These are phyloP conservation scores for Dendrolimus punctatus DNA, from an alignment of 1,140 invertebrate species.

Conservation along the genomic window DNA sequence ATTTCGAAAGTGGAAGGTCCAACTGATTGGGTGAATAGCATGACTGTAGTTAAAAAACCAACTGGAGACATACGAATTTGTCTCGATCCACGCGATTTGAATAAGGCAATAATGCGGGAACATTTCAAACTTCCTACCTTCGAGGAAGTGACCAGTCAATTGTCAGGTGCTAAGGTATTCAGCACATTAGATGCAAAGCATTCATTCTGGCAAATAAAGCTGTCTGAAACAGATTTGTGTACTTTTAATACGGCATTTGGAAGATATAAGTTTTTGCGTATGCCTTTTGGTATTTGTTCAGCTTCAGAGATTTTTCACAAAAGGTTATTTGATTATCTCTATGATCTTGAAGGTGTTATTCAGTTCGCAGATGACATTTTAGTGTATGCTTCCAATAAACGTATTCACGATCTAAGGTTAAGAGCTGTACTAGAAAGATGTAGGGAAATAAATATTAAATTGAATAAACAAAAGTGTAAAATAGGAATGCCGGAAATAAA, in stretches of 20 bases:
- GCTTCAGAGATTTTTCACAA: conserved; percentile 11
- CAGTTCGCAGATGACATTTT: conserved; percentile 17
- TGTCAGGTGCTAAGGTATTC: conserved; percentile 53
- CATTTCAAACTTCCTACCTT: conserved; percentile 52
- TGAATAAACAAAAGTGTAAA: conserved; percentile 18
- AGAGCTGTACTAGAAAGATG: conserved; percentile 8
- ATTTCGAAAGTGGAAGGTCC: conserved; percentile 21
- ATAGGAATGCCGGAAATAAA: conserved; percentile 13
- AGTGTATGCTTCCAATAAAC: conserved; percentile 7
- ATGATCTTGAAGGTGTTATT: conserved; percentile 14
- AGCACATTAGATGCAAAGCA: conserved; percentile 59
- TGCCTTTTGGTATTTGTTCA: conserved; percentile 17
- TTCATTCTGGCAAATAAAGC: conserved; percentile 37
- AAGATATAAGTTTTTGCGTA: conserved; percentile 17
- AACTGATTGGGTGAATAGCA: conserved; percentile 62
- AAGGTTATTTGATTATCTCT: conserved; percentile 8
- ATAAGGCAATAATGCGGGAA: conserved; percentile 54
- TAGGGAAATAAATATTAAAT: conserved; percentile 14
- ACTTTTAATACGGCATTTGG: conserved; percentile 31
- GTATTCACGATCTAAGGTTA: conserved; percentile 9
- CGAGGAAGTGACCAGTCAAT: conserved; percentile 49
- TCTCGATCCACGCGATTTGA: conserved; percentile 68
- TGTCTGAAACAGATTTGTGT: conserved; percentile 25
- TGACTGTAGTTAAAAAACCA: conserved; percentile 18
- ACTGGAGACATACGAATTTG: conserved; percentile 44